phyloP scores from a whole-genome alignment of 2,888 invertebrate species.

The Volucella inanis region DNA sequence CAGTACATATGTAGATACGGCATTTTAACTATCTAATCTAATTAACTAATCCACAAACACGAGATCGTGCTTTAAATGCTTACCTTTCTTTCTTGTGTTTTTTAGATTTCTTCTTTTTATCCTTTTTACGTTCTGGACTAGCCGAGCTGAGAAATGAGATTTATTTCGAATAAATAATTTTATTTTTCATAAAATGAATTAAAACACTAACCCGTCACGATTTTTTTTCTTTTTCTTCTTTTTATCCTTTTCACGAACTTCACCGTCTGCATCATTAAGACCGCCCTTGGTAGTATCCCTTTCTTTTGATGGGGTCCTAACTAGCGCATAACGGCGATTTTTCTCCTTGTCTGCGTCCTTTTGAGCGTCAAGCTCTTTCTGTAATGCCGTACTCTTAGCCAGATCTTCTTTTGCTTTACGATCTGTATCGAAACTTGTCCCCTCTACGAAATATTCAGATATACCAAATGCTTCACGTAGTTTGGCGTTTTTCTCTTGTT shows the following conservation, averaged over 20 bases:
- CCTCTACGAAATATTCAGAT: constrained; percentile 96
- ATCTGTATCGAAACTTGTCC: constrained; percentile 94
- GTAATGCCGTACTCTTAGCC: constrained; percentile 83
- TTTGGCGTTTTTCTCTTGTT: constrained; percentile 96
- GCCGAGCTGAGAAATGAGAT: constrained; percentile 84
- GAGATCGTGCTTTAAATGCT: constrained; percentile 77
- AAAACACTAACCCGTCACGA: constrained; percentile 86
- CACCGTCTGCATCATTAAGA: constrained; percentile 81
- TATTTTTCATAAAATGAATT: neutral
- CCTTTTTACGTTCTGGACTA: constrained; percentile 88
- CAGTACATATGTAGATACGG: constrained; percentile 38
- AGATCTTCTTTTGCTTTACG: constrained; percentile 84
- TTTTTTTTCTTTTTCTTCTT: constrained; percentile 90
- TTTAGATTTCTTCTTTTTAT: constrained; percentile 91
- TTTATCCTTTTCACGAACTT: constrained; percentile 82
- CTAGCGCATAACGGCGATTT: constrained; percentile 87
- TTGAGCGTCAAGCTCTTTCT: constrained; percentile 83
- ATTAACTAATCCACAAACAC: constrained; percentile 29
- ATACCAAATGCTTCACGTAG: constrained; percentile 97
- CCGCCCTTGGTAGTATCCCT: constrained; percentile 77
- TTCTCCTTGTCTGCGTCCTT: constrained; percentile 82
- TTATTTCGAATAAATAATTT: neutral
- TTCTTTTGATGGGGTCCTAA: constrained; percentile 90
- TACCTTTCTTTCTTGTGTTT: constrained; percentile 90
- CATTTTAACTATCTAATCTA: constrained; percentile 50